A percentile compares a stretch with the other conserved stretches of the same genome.
These are phyloP conservation scores for Ameiurus melas DNA, from an alignment of 2,113 vertebrate genomes.

Conservation along the genomic window DNA sequence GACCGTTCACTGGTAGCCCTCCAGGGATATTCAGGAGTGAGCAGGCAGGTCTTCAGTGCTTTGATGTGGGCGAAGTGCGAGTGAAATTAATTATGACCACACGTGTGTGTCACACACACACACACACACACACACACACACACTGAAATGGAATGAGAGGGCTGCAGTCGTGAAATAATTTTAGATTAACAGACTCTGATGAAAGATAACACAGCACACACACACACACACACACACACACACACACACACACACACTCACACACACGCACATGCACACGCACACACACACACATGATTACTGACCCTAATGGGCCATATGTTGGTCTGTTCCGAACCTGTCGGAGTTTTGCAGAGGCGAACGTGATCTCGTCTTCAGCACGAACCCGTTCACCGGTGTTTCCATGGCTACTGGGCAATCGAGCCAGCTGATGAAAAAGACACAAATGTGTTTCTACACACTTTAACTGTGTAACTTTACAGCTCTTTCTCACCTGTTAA, in stretches of 20 bases:
- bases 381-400: conserved; percentile 5
- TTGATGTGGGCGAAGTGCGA: conserved; percentile 46
- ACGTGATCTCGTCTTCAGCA: neutral
- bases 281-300: neutral
- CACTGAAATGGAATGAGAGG: neutral
- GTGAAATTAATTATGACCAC: conserved; percentile 40
- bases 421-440: neutral
- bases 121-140: conserved; percentile 15
- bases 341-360: neutral
- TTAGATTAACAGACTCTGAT: neutral
- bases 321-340: neutral
- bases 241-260: neutral
- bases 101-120: conserved; percentile 7
- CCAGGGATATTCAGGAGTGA: conserved; percentile 26
- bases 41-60: conserved; percentile 22
- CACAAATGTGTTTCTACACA: neutral
- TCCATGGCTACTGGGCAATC: conserved; percentile 16
- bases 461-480: neutral
- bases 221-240: neutral
- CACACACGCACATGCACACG: neutral
- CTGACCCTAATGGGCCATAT: neutral
- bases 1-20: conserved; percentile 31
- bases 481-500: neutral
- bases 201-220: neutral
- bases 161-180: neutral